Evolutionary conservation across 1,140 invertebrate genomes (phyloP).

Genomic region (Ips nitidus): DNA sequence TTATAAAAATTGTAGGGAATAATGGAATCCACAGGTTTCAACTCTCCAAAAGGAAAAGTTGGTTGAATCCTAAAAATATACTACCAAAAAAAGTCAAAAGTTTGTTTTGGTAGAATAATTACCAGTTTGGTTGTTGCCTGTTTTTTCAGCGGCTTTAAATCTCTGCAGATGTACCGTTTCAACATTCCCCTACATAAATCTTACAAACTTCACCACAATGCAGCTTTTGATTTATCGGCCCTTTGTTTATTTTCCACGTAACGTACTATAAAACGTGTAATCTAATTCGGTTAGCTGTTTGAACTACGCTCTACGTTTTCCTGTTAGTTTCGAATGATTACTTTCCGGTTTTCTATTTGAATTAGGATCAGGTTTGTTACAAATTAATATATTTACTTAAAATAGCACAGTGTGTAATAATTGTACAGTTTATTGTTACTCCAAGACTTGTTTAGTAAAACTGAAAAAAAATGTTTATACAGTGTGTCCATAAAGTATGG

Average conservation of each 20-base stretch:
- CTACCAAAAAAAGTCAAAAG: too few species aligned
- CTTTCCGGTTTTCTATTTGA: not conserved
- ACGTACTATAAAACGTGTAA: slow-evolving; percentile 24
- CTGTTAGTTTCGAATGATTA: slow-evolving; percentile 14
- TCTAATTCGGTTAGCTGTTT: slow-evolving; percentile 23
- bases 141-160: not conserved
- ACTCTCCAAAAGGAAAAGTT: too few species aligned
- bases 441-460: too few species aligned
- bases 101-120: too few species aligned
- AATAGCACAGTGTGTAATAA: too few species aligned
- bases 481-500: too few species aligned
- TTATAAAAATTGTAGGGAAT: slow-evolving; percentile 27
- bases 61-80: too few species aligned
- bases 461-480: too few species aligned
- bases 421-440: too few species aligned
- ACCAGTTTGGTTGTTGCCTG: too few species aligned
- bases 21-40: slow-evolving; percentile 28
- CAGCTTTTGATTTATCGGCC: slow-evolving; percentile 21
- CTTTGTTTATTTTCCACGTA: slow-evolving; percentile 25
- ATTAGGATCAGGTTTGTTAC: too few species aligned
- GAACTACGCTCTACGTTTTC: slow-evolving; percentile 24
- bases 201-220: slow-evolving; percentile 19
- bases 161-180: not conserved
- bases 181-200: slow-evolving; percentile 10
- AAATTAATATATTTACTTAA: too few species aligned